Base-by-base conservation (phyloP, 2,888 invertebrate species). In the Phymatocera aterrima region DNA sequence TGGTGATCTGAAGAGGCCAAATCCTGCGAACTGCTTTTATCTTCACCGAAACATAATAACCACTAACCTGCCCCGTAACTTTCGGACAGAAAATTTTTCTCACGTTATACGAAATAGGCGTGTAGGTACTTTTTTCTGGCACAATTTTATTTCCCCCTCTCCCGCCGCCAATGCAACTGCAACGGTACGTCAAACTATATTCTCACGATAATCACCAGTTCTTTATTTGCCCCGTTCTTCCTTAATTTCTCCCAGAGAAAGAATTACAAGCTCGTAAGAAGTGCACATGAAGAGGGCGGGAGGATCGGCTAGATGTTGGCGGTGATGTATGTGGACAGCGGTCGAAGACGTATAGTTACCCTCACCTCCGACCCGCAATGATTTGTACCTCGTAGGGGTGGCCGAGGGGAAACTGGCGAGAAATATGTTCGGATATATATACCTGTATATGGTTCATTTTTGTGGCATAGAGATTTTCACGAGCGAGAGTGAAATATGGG, bases 341-440 rank as follows among this genome's bases (percentile, higher is more conserved):
- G 48, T 72, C 72, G 51, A 72, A 72, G 72, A 72, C 34, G 72
- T 72, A 72, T 72, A 72, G 48, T 72, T 51, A 34, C 72, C 51
- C 72, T 72, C 72, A 72, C 72, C 72, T 72, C 72, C 51, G 70
- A 51, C 48, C 78, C 80, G 77, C 83, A 81, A 83, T 84, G 84
- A 85, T 86, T 86, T 84, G 84, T 85, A 85, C 82, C 79, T 64
- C 21, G 65, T 77, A 77, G 70, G 61, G 48, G 65, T 54, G 46
- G 79, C 40, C 46, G 54, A 77, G 75, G 81, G 51, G 28, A 34
- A 34, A 31, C 51, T n/a, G 24, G 72, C 24, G 31, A 72, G 72
- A 72, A 72, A 72, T 72, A 72, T 72, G 51, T 72, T 43, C 10
- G 21, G 48, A 72, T 51, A 51, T 51, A 51, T 18, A 18, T 18